Base-by-base conservation (phyloP, 2,113 vertebrate genomes). In the Echinops telfairi region DNA sequence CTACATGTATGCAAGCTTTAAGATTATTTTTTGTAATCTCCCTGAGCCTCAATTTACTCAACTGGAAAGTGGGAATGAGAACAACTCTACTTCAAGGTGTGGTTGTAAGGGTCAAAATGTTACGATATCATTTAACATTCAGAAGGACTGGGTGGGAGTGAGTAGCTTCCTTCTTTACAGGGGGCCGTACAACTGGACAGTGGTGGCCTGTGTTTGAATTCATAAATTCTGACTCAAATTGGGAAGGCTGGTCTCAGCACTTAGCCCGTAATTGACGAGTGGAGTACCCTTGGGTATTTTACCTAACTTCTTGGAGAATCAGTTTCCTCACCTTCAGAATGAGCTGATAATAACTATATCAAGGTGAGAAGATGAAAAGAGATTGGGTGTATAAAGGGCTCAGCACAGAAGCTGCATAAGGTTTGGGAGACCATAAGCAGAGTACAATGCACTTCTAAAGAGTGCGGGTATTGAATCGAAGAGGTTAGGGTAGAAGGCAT, bases 381-480 rank as follows among this genome's bases (percentile, higher is more conserved):
- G 57, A 68, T 68, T 70, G 12, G 36, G 4, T 43, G 33, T 27
- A 2, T 33, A 33, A 90, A 83, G 40, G 57, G 33, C 5, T 64
- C 4, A 57, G 64, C 2, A 8, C n/a, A 79, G 68, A 60, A 17
- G 83, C 20, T 25, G 0, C 19, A 27, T 8, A 8, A 20, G 8
- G 33, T 22, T 3, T 31, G 33, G 33, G 25, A 73, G 7, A 62
- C 64, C 64, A 4, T 11, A 25, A 25, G 38, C 1, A 20, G 2
- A 23, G 4, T 16, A 1, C 6, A 43, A 22, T 5, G 20, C 3
- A 2, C 3, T 47, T 77, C 77, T 38, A 20, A 73, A 36, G 19
- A 64, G 23, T 20, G 7, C 23, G n/a, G 2, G 1, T 27, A 31
- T 0, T 19, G 64, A 64, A 2, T 1, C 3, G 3, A 64, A 62